Evolutionary conservation across 1,140 invertebrate genomes (phyloP).

Genomic region (Magallana gigas): DNA sequence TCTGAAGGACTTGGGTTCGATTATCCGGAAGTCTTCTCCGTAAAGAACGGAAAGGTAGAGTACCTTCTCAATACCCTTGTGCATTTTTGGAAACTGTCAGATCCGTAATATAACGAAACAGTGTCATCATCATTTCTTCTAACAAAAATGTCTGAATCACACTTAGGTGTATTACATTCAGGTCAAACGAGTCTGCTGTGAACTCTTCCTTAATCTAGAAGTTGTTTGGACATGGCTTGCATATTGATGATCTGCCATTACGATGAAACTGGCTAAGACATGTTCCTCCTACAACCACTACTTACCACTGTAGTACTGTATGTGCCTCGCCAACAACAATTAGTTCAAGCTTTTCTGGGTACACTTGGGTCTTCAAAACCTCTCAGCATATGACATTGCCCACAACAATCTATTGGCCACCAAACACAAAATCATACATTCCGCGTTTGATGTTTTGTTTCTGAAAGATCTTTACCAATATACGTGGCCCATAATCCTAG

Average conservation of each 20-base stretch:
- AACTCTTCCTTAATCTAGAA: conserved; percentile 22
- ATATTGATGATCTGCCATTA: background rate
- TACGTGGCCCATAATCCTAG: conserved; percentile 27
- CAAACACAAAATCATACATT: conserved; percentile 30
- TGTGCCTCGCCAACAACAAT: conserved; percentile 43
- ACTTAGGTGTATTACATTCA: conserved; percentile 52
- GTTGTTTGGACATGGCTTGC: conserved; percentile 6
- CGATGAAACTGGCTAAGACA: background rate
- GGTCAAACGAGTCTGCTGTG: conserved; percentile 52
- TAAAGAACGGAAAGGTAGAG: no score
- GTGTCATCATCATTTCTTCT: no score
- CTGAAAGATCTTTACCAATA: conserved; percentile 19
- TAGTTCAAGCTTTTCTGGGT: background rate
- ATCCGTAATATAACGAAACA: no score
- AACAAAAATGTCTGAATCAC: conserved; percentile 25
- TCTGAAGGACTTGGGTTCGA: no score
- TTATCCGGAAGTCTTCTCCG: no score
- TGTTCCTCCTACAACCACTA: no score
- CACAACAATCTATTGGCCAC: conserved; percentile 11
- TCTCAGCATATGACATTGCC: conserved; percentile 27
- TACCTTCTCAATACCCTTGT: no score
- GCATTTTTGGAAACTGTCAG: no score
- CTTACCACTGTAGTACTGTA: conserved; percentile 38
- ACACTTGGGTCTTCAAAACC: background rate
- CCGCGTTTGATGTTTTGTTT: conserved; percentile 20